Evolutionary conservation across 2,888 invertebrate species (phyloP), one percentile per base, ranked within the genome.

Genomic region (Noctua janthina): DNA sequence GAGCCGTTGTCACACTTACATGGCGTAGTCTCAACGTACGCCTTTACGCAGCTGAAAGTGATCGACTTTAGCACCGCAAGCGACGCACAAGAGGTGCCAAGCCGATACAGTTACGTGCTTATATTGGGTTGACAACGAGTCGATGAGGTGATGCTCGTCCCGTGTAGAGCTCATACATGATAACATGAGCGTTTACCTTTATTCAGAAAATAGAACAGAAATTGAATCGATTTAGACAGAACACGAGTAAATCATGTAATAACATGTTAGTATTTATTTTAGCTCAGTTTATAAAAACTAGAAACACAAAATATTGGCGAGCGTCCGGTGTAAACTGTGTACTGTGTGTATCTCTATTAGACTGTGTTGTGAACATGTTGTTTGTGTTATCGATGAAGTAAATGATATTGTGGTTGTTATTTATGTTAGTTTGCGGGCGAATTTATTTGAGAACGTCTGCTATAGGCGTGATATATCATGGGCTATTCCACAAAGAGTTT

Each of bases 191-290:
- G 15, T 43, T 46, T 7, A 68, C 15, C 68, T 46, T 46, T 68
- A 68, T 4, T 69, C 43, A 64, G 10, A 59, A 81, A 56, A 66
- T 74, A 83, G 59, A 81, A 85, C 59, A 79, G 73, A 69, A 39
- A 67, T 62, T 6, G 68, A 39, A 84, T 84, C 39, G 23, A 78
- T 84, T 78, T 84, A 84, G 84, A 84, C 23, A 51, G 56, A 67
- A 51, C 77, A 68, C 62, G 69, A 79, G 84, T 84, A 84, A 84
- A 84, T 84, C 64, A 83, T 83, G 70, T 87, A 71, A 70, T 62
- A 78, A n/a, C 74, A 59, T 74, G 17, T 66, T 78, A 15, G 29
- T 79, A 79, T 87, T 73, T 83, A 78, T 72, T 54, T 54, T 62
- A 51, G 46, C 23, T 13, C 49, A 17, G 84, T 87, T 56, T 79